These are phyloP conservation scores for Tauraco erythrolophus DNA, from an alignment of 2,113 vertebrate species.

Conservation along the genomic window DNA sequence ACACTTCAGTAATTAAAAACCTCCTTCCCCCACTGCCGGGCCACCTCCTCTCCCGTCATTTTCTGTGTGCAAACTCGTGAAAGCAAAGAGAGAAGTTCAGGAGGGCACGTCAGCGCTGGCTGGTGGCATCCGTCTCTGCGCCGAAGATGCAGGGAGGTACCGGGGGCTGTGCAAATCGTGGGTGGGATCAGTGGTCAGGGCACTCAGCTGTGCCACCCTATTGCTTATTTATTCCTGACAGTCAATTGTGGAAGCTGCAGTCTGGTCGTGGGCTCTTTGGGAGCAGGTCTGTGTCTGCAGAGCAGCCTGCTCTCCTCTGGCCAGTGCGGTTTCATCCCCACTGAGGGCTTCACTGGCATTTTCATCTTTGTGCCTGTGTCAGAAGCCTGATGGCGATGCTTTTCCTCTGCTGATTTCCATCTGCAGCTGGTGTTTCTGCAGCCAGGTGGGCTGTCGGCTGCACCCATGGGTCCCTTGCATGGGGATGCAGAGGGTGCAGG, in stretches of 20 bases:
- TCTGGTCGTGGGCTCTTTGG: background rate
- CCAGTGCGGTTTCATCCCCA: background rate
- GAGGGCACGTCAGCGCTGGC: background rate
- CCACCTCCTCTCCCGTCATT: conserved; percentile 19
- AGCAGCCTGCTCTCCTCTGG: background rate
- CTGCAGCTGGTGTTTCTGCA: background rate
- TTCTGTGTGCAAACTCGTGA: background rate
- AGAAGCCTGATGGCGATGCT: background rate
- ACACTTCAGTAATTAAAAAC: conserved; percentile 40
- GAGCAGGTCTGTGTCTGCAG: background rate
- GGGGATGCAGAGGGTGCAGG: background rate
- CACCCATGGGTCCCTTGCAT: background rate
- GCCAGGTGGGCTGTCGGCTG: background rate
- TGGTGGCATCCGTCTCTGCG: background rate
- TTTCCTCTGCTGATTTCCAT: background rate
- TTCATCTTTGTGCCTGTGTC: background rate
- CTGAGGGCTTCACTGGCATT: background rate
- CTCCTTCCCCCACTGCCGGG: background rate
- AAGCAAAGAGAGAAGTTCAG: background rate
- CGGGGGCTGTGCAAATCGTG: fast-evolving
- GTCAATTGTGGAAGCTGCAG: background rate
- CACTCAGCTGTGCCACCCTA: background rate
- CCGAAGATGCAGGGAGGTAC: background rate
- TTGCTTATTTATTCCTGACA: background rate
- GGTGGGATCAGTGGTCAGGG: background rate